phyloP scores from a whole-genome alignment of 2,797 vertebrate genomes.

The Pteronotus mesoamericanus region DNA sequence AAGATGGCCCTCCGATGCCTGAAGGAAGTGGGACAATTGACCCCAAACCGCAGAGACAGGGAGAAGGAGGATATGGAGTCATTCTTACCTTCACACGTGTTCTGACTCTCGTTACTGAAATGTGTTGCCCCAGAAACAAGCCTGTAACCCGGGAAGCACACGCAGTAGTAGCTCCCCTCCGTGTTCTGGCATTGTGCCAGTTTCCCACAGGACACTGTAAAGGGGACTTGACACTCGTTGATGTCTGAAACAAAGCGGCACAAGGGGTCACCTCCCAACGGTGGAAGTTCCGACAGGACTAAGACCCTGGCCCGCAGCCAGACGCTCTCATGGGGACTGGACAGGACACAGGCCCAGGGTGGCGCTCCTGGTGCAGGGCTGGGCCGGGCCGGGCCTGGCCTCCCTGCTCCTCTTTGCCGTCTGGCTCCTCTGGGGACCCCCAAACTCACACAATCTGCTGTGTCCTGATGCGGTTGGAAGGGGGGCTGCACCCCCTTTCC shows the following conservation, averaged over 20 bases:
- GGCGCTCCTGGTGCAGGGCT: no score
- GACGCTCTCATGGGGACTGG: no score
- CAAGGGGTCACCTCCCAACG: background rate
- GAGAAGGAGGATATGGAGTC: fast-evolving
- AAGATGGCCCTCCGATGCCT: fast-evolving
- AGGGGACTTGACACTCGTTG: fast-evolving
- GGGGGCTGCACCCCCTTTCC: background rate
- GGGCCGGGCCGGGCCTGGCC: background rate
- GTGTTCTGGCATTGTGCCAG: background rate
- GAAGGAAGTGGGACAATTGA: background rate
- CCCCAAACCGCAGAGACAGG: fast-evolving
- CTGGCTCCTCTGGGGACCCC: background rate
- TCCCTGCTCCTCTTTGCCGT: background rate
- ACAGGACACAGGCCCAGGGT: background rate
- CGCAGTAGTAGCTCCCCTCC: background rate
- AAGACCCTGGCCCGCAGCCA: background rate
- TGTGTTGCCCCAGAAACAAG: fast-evolving
- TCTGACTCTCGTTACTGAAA: fast-evolving
- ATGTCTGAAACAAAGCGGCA: background rate
- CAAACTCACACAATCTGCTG: background rate
- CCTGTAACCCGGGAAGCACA: background rate
- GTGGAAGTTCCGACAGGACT: background rate
- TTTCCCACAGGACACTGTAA: fast-evolving
- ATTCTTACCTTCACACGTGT: conserved; percentile 38
- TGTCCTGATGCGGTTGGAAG: background rate